Evolutionary conservation across 1,140 invertebrate genomes (phyloP).

Genomic region (Listronotus bonariensis): DNA sequence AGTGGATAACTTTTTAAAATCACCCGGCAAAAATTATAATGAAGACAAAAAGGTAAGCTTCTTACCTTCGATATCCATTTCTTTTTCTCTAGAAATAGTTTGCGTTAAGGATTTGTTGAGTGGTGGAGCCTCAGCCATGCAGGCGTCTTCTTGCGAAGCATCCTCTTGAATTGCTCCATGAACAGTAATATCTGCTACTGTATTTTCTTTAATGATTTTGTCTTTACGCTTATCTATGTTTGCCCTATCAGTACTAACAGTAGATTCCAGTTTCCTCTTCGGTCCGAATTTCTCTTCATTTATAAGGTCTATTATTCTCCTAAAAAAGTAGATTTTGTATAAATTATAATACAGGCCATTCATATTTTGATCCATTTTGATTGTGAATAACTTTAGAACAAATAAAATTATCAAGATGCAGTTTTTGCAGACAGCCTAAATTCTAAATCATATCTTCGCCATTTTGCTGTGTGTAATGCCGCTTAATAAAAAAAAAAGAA

Average conservation of each 20-base stretch:
- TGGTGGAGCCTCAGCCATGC: conserved; percentile 43
- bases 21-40: no score
- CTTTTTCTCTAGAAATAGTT: conserved; percentile 46
- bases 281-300: conserved; percentile 60
- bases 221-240: conserved; percentile 63
- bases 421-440: no score
- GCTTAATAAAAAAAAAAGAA: no score
- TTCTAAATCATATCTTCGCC: no score
- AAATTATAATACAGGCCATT: no score
- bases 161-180: conserved; percentile 45
- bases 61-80: conserved; percentile 47
- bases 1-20: no score
- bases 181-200: conserved; percentile 52
- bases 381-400: no score
- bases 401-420: no score
- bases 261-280: conserved; percentile 72
- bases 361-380: no score
- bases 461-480: no score
- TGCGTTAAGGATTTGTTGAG: conserved; percentile 50
- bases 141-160: conserved; percentile 42
- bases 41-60: neutral
- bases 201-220: conserved; percentile 54
- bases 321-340: conserved; percentile 29
- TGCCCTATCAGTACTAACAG: conserved; percentile 67
- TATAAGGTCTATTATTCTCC: conserved; percentile 70